Conservation (phyloP, 2,797 vertebrate species). For the Pangasius krempfi region DNA sequence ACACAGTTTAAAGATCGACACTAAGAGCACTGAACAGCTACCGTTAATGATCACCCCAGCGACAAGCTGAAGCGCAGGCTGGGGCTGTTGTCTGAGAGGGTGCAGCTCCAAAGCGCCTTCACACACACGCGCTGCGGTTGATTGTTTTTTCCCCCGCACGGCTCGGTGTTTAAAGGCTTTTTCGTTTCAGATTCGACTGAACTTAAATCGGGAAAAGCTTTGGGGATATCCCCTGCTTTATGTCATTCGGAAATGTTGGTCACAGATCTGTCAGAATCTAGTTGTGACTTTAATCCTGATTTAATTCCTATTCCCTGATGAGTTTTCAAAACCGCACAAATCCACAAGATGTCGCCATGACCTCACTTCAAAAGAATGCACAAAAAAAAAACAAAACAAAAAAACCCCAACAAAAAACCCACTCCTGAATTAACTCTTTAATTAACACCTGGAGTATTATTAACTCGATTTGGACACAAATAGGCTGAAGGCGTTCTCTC, state of each 20-base stretch:
- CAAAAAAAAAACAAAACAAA: background rate
- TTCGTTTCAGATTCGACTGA: background rate
- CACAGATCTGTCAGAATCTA: background rate
- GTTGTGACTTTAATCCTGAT: background rate
- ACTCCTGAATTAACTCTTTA: background rate
- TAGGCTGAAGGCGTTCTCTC: no score
- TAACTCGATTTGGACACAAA: background rate
- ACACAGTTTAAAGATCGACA: background rate
- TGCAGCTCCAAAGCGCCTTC: background rate
- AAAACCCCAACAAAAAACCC: no score
- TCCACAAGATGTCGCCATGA: slow-evolving; percentile 58
- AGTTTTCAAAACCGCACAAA: slow-evolving; percentile 33
- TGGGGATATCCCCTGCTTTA: background rate
- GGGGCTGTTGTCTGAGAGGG: no score
- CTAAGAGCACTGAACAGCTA: no score
- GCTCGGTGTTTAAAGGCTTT: background rate
- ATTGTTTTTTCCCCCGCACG: no score
- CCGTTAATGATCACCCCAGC: background rate
- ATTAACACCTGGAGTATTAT: background rate
- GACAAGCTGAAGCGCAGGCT: no score
- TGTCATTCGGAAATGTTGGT: background rate
- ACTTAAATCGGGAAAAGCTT: background rate
- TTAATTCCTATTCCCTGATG: slow-evolving; percentile 5
- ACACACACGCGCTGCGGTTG: background rate
- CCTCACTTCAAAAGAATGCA: slow-evolving; percentile 10